These are phyloP conservation scores for Benitochromis conjunctus DNA, from an alignment of 2,113 vertebrate genomes.

Conservation along the genomic window DNA sequence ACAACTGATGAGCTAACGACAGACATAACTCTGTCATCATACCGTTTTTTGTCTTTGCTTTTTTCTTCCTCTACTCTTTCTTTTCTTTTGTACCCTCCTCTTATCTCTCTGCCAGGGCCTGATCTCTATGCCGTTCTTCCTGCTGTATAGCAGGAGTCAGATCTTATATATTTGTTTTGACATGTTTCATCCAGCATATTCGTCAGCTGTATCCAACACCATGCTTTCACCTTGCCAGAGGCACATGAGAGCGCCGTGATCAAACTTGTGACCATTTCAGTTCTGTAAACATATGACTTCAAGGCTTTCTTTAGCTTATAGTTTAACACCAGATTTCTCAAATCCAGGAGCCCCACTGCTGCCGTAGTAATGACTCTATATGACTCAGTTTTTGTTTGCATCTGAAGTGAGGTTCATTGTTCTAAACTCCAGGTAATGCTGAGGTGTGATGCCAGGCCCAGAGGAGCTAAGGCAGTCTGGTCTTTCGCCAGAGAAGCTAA, in stretches of 20 bases:
- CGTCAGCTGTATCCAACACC: neutral
- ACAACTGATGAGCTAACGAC: slow-evolving; percentile 27
- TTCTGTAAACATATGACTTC: neutral
- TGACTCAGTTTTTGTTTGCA: slow-evolving; percentile 23
- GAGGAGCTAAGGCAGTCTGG: neutral
- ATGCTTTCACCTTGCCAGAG: slow-evolving; percentile 5
- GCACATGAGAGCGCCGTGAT: slow-evolving; percentile 1
- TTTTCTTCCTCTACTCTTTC: neutral
- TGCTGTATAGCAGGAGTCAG: neutral
- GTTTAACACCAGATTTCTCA: neutral
- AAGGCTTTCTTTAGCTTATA: neutral
- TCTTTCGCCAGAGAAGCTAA: neutral
- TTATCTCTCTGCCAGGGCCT: neutral
- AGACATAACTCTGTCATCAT: slow-evolving; percentile 2
- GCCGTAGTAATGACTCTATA: neutral
- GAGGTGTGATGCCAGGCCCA: slow-evolving; percentile 1
- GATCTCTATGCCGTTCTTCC: neutral
- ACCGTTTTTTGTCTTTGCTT: neutral
- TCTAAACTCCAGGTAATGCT: neutral
- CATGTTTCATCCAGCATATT: neutral
- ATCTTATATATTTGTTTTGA: slow-evolving; percentile 14
- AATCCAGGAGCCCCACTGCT: neutral
- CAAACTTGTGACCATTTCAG: slow-evolving; percentile 8
- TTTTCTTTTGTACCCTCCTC: neutral
- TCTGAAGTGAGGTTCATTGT: slow-evolving; percentile 17